Base-by-base conservation (phyloP, 2,888 invertebrate genomes). In the Agrenia bidenticulata region DNA sequence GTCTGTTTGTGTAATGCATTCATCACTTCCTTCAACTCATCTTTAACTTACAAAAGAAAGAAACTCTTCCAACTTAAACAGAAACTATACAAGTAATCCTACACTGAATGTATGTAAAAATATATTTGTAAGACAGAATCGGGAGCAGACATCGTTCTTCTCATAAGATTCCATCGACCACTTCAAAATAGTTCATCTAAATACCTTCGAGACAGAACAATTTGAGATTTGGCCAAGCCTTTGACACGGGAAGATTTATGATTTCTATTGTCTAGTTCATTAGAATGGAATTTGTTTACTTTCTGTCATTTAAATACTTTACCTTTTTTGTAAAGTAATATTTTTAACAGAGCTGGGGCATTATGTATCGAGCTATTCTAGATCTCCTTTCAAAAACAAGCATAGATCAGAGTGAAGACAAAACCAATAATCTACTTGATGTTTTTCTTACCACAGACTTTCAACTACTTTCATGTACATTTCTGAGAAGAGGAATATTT, bases 261-360 rank as follows among this genome's bases (percentile, higher is more conserved):
- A 45, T 58, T 58, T 24, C 49, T 19, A 58, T 58, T 58, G 58
- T 58, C 32, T 57, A n/a, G 41, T 58, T 58, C 58, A 58, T 58
- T 58, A 58, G 58, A 58, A 58, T 26, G 58, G 58, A 58, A 58
- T 58, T 58, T 58, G 58, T 49, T 58, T 49, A 49, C 49, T 41
- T 58, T 58, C 45, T 58, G n/a, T 45, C 7, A 24, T 27, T 58
- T 49, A 26, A 45, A 58, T 51, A 51, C 23, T 19, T 23, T n/a
- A n/a, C 51, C 13, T 51, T 23, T 51, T 51, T 51, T 51, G 5
- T 23, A 23, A 4, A 23, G 51, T 51, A 23, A 51, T 21, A 51
- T 24, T 51, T 21, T 51, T 51, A 51, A 45, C 45, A 45, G n/a
- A 17, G n/a, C n/a, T n/a, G n/a, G n/a, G n/a, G n/a, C 15, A 32